Evolutionary conservation across 2,888 invertebrate species (phyloP), one percentile per base, ranked within the genome.

Genomic region (Atethmia centrago): DNA sequence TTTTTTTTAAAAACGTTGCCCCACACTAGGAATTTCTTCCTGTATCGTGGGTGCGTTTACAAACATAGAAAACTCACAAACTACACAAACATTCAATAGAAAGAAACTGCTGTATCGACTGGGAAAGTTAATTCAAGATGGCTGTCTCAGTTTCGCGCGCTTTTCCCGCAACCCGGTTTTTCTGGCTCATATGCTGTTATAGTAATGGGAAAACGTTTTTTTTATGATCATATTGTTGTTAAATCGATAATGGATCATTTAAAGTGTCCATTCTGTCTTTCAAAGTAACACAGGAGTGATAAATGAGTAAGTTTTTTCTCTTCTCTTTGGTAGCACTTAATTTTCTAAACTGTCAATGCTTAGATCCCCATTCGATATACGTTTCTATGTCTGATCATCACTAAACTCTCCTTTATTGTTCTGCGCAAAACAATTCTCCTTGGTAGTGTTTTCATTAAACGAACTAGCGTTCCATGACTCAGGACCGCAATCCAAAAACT

Each of bases 91-190:
- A n/a, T 65, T 73, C 28, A 67, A 66, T 71, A 73, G n/a, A 77
- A 84, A 78, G 58, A 82, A 80, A 82, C 75, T 62, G 74, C 66
- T 80, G 71, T 76, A 86, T 85, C 74, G 84, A 82, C 77, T 79
- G 89, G 86, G 91, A 92, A 92, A 92, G 90, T 87, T 72, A 72
- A 83, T 84, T 45, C 76, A 88, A 88, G 80, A 91, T 87, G 87
- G 87, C 74, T 62, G 63, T 7, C 56, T 73, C 12, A 70, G 73
- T 74, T 89, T 87, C 85, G 87, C 88, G 88, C 86, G 85, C 85
- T 88, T 91, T 92, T 91, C 85, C 74, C 87, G 71, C 81, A 82
- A 84, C 87, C 80, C 71, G 74, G 86, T 88, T 85, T 86, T 83
- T 86, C 87, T 82, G 55, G 75, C 82, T 86, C 74, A 68, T 83